Conservation (phyloP, 2,888 invertebrate species). For the Tiphia femorata region DNA sequence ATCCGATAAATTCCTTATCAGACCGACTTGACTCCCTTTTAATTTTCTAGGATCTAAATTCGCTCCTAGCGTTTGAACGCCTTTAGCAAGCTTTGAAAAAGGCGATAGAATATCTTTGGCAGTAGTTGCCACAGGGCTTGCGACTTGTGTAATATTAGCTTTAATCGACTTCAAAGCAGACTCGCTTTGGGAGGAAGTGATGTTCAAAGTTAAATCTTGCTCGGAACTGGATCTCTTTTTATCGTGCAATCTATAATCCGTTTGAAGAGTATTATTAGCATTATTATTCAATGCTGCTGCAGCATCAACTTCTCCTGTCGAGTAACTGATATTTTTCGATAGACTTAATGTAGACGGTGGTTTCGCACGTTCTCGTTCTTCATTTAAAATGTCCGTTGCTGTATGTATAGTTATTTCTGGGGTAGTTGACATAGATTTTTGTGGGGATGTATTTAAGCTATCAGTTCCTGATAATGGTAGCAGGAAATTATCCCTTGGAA, state of each 20-base stretch:
- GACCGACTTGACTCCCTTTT: slow-evolving; percentile 57
- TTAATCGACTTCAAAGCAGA: slow-evolving; percentile 80
- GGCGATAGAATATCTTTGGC: slow-evolving; percentile 80
- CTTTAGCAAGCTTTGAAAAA: slow-evolving; percentile 87
- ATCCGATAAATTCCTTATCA: slow-evolving; percentile 60
- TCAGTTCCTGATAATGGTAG: slow-evolving; percentile 34
- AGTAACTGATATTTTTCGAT: slow-evolving; percentile 78
- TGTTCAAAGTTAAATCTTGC: slow-evolving; percentile 78
- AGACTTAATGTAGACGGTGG: slow-evolving; percentile 74
- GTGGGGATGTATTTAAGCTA: slow-evolving; percentile 52
- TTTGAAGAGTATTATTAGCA: slow-evolving; percentile 44
- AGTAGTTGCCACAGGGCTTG: slow-evolving; percentile 78
- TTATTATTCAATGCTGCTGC: slow-evolving; percentile 25
- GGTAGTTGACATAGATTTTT: slow-evolving; percentile 70
- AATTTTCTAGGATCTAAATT: slow-evolving; percentile 89
- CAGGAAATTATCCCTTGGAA: slow-evolving; percentile 30
- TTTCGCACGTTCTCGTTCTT: slow-evolving; percentile 64
- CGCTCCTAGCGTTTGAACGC: slow-evolving; percentile 86
- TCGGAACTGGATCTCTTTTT: slow-evolving; percentile 74
- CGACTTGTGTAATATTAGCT: slow-evolving; percentile 71
- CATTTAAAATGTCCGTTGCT: slow-evolving; percentile 40
- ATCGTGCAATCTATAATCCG: slow-evolving; percentile 48
- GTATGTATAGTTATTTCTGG: slow-evolving; percentile 75
- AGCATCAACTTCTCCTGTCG: slow-evolving; percentile 76
- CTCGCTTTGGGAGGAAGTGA: slow-evolving; percentile 84